Conservation (phyloP, 2,888 invertebrate species). For the Rotaria socialis region DNA sequence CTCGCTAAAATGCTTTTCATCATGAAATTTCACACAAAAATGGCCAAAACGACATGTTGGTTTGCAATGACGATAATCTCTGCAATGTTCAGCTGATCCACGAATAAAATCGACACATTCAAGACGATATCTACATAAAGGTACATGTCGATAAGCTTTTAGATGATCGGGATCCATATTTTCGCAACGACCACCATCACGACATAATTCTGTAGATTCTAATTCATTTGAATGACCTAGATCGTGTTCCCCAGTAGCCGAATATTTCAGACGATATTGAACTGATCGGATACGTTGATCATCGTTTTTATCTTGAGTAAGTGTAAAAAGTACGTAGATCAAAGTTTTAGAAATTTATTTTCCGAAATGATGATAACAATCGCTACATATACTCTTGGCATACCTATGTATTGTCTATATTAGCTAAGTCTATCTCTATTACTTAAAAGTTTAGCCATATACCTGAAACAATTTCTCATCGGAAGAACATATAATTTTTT, state of each 20-base stretch:
- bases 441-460: no score
- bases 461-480: no score
- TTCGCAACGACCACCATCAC: slow-evolving; percentile 2
- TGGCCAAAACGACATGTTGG: not conserved
- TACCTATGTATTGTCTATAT: no score
- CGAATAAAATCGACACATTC: not conserved
- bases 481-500: no score
- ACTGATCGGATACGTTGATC: no score
- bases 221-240: not conserved
- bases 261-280: not conserved
- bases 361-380: no score
- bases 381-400: no score
- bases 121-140: not conserved
- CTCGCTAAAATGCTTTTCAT: not conserved
- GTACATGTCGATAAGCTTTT: not conserved
- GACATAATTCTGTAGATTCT: not conserved
- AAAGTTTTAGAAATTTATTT: no score
- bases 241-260: not conserved
- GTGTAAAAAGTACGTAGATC: no score
- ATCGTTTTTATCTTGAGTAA: no score
- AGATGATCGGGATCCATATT: not conserved
- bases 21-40: slow-evolving; percentile 18
- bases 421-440: no score
- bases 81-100: not conserved
- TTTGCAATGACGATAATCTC: not conserved